phyloP scores from a whole-genome alignment of 2,797 vertebrate genomes.

The Myripristis jacobus region DNA sequence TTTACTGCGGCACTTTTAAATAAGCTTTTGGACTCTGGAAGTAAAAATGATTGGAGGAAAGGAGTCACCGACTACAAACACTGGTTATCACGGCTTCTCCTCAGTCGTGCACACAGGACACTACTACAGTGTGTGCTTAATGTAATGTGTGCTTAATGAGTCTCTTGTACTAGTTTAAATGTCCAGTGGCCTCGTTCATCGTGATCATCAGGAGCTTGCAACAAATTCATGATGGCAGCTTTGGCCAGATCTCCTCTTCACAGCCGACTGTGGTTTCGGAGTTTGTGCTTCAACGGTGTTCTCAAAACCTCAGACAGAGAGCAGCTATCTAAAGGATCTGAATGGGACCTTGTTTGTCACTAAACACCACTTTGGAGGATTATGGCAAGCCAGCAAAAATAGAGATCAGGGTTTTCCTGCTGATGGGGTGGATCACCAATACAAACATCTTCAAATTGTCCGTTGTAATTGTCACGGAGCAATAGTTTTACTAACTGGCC shows the following conservation, averaged over 20 bases:
- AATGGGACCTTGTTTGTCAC: neutral
- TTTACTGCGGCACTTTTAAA: neutral
- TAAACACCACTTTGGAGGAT: slow-evolving; percentile 21
- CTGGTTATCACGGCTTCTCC: neutral
- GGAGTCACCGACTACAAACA: too few species aligned
- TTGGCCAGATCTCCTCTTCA: slow-evolving; percentile 1
- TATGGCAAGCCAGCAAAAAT: neutral
- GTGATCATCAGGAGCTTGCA: neutral
- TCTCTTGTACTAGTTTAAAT: neutral
- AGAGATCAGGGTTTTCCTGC: neutral
- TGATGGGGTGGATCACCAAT: slow-evolving; percentile 4
- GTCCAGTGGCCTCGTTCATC: neutral
- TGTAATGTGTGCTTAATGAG: neutral
- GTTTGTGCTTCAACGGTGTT: slow-evolving; percentile 7
- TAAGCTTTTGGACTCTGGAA: neutral
- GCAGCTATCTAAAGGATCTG: slow-evolving; percentile 23
- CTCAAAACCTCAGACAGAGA: slow-evolving; percentile 26
- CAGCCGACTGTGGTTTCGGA: neutral
- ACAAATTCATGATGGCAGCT: neutral
- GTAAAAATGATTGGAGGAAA: neutral
- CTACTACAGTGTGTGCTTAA: neutral
- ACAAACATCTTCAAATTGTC: neutral
- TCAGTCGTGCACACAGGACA: neutral
- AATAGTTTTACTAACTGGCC: neutral
- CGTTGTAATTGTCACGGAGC: neutral